These are phyloP conservation scores for Scotopteryx bipunctaria DNA, from an alignment of 2,888 invertebrate species.

Conservation along the genomic window DNA sequence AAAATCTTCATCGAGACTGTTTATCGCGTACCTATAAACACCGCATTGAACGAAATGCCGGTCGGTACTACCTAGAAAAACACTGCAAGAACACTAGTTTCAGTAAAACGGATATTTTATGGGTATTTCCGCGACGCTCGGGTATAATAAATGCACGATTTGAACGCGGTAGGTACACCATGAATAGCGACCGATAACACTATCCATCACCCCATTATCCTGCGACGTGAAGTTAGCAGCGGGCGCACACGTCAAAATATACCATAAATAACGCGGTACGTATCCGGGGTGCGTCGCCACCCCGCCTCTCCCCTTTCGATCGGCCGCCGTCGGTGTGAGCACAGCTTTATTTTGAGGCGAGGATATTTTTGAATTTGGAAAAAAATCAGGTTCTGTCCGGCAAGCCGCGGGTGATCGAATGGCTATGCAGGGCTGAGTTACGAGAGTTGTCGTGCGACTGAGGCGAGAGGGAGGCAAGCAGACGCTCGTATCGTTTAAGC, in stretches of 20 bases:
- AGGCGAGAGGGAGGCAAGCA: constrained; percentile 46
- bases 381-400: constrained; percentile 39
- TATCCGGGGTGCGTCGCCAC: constrained; percentile 63
- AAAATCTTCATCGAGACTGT: constrained; percentile 33
- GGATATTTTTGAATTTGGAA: constrained; percentile 45
- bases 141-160: constrained; percentile 63
- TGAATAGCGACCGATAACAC: constrained; percentile 80
- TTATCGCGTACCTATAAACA: constrained; percentile 44
- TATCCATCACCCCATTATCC: constrained; percentile 81
- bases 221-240: constrained; percentile 77
- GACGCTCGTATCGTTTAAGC: constrained; percentile 50
- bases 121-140: constrained; percentile 63
- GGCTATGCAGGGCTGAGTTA: constrained; percentile 22
- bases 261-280: constrained; percentile 78
- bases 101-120: constrained; percentile 46
- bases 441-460: constrained; percentile 40
- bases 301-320: constrained; percentile 56
- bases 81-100: constrained; percentile 50
- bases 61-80: constrained; percentile 44
- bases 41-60: constrained; percentile 59
- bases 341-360: constrained; percentile 53
- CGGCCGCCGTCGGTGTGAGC: constrained; percentile 51
- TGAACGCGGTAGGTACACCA: constrained; percentile 66
- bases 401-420: constrained; percentile 26
- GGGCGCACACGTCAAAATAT: constrained; percentile 79